Evolutionary conservation across 2,888 invertebrate species (phyloP), one percentile per base, ranked within the genome.

Genomic region (Sepioteuthis lessoniana): DNA sequence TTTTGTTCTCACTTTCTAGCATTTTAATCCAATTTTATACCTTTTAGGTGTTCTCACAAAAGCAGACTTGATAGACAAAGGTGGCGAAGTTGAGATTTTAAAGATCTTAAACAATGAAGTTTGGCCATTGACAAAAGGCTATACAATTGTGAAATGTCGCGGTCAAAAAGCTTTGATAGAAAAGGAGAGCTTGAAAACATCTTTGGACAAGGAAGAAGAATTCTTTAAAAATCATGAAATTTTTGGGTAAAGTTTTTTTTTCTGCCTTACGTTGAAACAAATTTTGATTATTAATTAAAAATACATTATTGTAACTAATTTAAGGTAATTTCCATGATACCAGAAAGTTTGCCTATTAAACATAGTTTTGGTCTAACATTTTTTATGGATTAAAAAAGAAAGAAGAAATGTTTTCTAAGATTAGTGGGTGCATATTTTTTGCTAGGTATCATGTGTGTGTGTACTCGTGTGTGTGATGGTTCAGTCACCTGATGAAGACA

Each of bases 41-140:
- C n/a, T 93, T 90, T 31, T 90, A 94, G 95, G 95, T 31, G 94
- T 95, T n/a, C 90, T 95, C 31, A 95, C 95, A 38, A 95, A 95
- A 92, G 94, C 94, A 47, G 95, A 95, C 55, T 46, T 95, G 90
- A 37, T 95, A 13, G 95, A 94, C 91, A 93, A 91, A 37, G 95
- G 94, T 25, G 93, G 93, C 38, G 94, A 95, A 92, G 19, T 47
- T 2, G 60, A 91, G 28, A 93, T 94, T 31, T 35, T 95, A 16
- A 93, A 94, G 35, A 93, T 94, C n/a, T 42, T 94, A n/a, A 60
- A 94, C n/a, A 94, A 94, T 90, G 55, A 93, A 94, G 92, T 91
- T 25, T 60, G 94, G 21, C 92, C 90, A 25, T 90, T 94, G 47
- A 93, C 47, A 90, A 95, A 95, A 90, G 95, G 95, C 93, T 95